Base-by-base conservation (phyloP, 2,113 vertebrate species). In the Prochilodus magdalenae region DNA sequence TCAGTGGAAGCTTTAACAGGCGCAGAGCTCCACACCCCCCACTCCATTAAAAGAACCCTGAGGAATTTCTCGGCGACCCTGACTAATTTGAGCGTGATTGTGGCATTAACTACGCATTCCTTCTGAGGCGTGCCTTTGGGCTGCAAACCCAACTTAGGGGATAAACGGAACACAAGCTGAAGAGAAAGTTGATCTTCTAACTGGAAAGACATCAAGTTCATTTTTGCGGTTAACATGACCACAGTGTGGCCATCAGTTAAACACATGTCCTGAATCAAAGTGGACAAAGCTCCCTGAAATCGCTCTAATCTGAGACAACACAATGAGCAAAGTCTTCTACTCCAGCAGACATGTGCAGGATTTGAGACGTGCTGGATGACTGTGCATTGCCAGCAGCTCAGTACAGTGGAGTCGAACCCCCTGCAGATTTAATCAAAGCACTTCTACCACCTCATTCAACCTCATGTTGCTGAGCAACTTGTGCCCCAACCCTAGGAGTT, bases 401-500 rank as follows among this genome's bases (percentile, higher is more conserved):
- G 75, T 82, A 83, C 80, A 80, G 75, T 69, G 77, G 87, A 89
- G 84, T 91, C 88, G 85, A 89, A 84, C 88, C 72, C 55, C 84
- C 62, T n/a, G 63, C 72, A 86, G 85, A 86, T 93, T 94, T 94
- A 94, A 94, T 95, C 88, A 93, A 80, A 51, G 14, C 44, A 89
- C 75, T 80, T 87, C 86, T 85, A 86, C 86, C 77, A 86, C 77
- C 82, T 90, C 89, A 88, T 87, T 73, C 51, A 73, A 87, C 85
- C 86, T 87, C 79, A 84, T 91, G 91, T 94, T 91, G 90, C 93
- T 40, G n/a, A 85, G 92, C 87, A 93, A 94, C 90, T 87, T 82
- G 86, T 87, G 85, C 81, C 83, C 76, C 62, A 84, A 84, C 88
- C 83, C 83, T 81, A 82, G 70, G 78, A 70, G 81, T 86, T 70